A percentile compares a stretch with the other conserved stretches of the same genome.
phyloP scores from a whole-genome alignment of 2,888 invertebrate species.

The Notocelia uddmanniana region DNA sequence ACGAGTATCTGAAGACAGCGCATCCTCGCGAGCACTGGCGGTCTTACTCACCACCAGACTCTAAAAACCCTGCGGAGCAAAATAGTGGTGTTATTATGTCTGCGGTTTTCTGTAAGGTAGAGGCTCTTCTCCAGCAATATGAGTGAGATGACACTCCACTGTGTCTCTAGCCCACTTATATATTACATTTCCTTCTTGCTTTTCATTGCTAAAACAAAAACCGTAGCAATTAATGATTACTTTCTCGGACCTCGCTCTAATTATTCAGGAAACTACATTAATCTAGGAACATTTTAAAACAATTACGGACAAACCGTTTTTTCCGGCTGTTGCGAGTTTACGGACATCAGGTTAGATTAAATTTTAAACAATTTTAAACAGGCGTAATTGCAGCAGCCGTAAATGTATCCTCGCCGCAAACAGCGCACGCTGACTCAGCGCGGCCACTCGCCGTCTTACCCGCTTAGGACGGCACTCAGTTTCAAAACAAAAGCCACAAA shows the following conservation, averaged over 20 bases:
- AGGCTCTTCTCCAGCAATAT: no score
- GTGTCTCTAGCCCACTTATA: no score
- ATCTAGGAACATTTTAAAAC: conserved; percentile 15
- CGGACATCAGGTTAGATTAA: conserved; percentile 21
- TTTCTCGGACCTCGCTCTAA: background rate
- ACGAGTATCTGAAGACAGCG: no score
- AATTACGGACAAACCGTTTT: conserved; percentile 18
- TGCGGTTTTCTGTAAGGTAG: no score
- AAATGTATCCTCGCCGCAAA: conserved; percentile 15
- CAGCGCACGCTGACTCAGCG: background rate
- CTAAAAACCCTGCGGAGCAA: no score
- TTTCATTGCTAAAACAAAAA: background rate
- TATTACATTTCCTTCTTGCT: no score
- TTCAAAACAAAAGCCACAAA: no score
- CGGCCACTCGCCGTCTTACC: background rate
- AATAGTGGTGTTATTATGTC: no score
- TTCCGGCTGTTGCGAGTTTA: conserved; percentile 7
- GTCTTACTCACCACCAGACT: no score
- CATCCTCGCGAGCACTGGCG: no score
- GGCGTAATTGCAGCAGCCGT: conserved; percentile 33
- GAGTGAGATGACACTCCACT: no score
- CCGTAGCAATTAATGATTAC: background rate
- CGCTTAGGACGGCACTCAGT: background rate
- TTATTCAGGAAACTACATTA: background rate
- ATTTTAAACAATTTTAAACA: conserved; percentile 39